Base-by-base conservation (phyloP, 2,888 invertebrate species). In the Leptarthrus brevirostris region DNA sequence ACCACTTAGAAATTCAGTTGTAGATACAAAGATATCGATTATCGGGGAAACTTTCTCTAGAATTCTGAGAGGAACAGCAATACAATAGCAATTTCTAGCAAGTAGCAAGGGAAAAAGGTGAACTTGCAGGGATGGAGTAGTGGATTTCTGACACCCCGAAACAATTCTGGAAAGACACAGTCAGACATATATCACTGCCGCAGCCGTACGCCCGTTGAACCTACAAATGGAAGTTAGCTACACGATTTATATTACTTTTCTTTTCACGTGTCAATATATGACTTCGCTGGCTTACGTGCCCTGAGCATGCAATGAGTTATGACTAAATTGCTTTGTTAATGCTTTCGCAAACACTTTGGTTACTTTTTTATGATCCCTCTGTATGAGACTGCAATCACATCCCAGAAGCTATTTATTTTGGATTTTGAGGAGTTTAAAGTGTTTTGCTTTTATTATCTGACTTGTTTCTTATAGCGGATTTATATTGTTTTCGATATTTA, bases 201-300 rank as follows among this genome's bases (percentile, higher is more conserved):
- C 12, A 0, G 6, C 12, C 12, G 12, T 40, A n/a, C 10, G 6
- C 36, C 36, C 58, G 22, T 3, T 12, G 14, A 5, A 40, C 16
- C 24, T 24, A 24, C 34, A 69, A 69, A 69, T 49, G 49, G 69
- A 30, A 30, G 24, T n/a, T 30, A 22, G 69, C 30, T 69, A 8
- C 52, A 30, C 69, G 52, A 69, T 69, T 69, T 69, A 69, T 69
- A 69, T 49, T 69, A 69, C 69, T 69, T 49, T 52, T 69, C 52
- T 49, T 69, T 69, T 20, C 52, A 52, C 69, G 69, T 69, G 69
- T 69, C 69, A 69, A 69, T 69, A 69, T 69, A 69, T 69, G 69
- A 69, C 69, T 69, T 69, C 52, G 30, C 52, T 18, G 20, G 69
- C 34, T 69, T 69, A 69, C 69, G 69, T 69, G 69, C 69, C n/a